These are phyloP conservation scores for Anthoptus insignis DNA, from an alignment of 2,888 invertebrate species.

Conservation along the genomic window DNA sequence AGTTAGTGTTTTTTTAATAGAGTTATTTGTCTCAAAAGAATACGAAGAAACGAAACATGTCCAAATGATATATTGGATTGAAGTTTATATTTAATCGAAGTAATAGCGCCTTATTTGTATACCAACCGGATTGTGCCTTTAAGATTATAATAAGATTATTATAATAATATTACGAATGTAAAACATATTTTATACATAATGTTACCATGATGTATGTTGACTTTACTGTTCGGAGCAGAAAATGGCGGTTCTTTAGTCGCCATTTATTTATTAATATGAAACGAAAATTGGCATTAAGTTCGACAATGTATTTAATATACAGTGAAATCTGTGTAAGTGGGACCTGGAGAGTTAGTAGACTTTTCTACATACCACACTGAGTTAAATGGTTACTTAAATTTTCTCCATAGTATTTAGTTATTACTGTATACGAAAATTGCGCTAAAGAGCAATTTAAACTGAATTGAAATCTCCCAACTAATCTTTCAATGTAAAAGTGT, in stretches of 20 bases:
- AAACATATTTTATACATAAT: conserved; percentile 49
- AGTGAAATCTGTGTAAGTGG: too few species aligned
- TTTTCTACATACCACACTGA: too few species aligned
- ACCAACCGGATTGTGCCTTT: conserved; percentile 49
- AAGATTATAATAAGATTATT: conserved; percentile 49
- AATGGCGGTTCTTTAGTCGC: conserved; percentile 58
- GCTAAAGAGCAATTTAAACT: too few species aligned
- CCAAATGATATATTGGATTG: not conserved
- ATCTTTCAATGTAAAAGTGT: too few species aligned
- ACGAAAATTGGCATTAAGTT: conserved; percentile 21
- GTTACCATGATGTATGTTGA: conserved; percentile 50
- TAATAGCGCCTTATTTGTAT: conserved; percentile 42
- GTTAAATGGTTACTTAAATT: too few species aligned
- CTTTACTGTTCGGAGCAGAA: conserved; percentile 29
- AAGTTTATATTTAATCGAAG: conserved; percentile 18
- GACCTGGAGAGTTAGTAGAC: too few species aligned
- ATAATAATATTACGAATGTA: conserved; percentile 46
- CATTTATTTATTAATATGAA: conserved; percentile 45
- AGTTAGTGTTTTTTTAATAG: not conserved
- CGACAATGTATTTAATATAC: conserved; percentile 23
- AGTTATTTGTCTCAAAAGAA: not conserved
- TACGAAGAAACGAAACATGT: conserved; percentile 10
- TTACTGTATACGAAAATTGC: too few species aligned
- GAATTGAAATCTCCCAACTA: too few species aligned
- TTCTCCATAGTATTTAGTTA: too few species aligned